These are phyloP conservation scores for Tipula confusa DNA, from an alignment of 2,888 invertebrate species.

Conservation along the genomic window DNA sequence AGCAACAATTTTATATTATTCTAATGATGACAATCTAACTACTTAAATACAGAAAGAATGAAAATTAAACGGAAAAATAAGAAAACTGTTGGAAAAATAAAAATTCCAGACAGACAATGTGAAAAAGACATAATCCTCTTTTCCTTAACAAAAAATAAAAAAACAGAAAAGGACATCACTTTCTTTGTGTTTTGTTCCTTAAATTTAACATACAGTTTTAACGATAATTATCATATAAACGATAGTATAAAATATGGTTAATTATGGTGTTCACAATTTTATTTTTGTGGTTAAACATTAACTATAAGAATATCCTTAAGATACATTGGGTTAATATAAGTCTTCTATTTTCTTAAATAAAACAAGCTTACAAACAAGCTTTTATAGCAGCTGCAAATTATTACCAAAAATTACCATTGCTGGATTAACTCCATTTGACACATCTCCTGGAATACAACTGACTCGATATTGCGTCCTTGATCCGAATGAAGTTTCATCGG, in stretches of 20 bases:
- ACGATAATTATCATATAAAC: not conserved
- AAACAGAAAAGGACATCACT: not conserved
- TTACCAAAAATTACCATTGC: too few species aligned
- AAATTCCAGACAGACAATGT: not conserved
- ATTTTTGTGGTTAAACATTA: not conserved
- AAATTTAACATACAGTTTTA: not conserved
- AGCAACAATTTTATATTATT: not conserved
- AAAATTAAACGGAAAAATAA: not conserved
- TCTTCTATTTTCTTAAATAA: not conserved
- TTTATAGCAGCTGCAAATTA: too few species aligned
- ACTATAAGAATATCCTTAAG: not conserved
- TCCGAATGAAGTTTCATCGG: too few species aligned
- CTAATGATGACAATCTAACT: conserved; percentile 25
- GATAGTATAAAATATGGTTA: conserved; percentile 9
- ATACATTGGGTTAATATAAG: not conserved
- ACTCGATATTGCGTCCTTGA: too few species aligned
- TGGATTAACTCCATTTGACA: too few species aligned
- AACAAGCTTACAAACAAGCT: too few species aligned
- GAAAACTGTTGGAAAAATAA: not conserved
- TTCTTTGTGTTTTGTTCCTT: not conserved
- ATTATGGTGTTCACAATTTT: not conserved
- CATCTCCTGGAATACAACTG: too few species aligned
- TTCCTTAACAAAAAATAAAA: not conserved
- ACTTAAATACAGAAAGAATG: not conserved
- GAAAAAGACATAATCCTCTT: conserved; percentile 4